Evolutionary conservation across 2,888 invertebrate genomes (phyloP).

Genomic region (Drosophila longiperda): DNA sequence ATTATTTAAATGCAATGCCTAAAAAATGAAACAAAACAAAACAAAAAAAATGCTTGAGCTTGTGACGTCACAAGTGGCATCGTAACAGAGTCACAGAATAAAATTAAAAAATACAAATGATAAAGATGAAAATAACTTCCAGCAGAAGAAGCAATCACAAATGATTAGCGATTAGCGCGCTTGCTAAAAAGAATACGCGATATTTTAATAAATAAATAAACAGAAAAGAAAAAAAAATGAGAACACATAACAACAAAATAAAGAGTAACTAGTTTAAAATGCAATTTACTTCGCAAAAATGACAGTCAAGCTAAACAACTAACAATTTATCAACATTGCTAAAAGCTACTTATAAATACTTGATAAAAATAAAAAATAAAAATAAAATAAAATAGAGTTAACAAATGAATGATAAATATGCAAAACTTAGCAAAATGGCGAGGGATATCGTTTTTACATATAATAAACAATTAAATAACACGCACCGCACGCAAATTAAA

Average conservation of each 20-base stretch:
- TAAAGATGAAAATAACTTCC: constrained; percentile 16
- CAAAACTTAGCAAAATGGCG: constrained; percentile 29
- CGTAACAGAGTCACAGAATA: constrained; percentile 37
- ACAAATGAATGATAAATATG: constrained; percentile 14
- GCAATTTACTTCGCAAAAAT: constrained; percentile 18
- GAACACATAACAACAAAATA: not conserved
- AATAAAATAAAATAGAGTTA: not conserved
- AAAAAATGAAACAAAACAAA: not conserved
- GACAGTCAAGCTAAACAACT: constrained; percentile 46
- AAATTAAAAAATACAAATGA: constrained; percentile 30
- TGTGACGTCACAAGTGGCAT: constrained; percentile 37
- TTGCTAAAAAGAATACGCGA: constrained; percentile 38
- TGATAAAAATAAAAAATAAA: constrained; percentile 2
- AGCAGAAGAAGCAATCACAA: constrained; percentile 11
- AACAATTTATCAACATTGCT: constrained; percentile 51
- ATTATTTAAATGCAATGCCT: constrained; percentile 18
- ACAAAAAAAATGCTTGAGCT: constrained; percentile 31
- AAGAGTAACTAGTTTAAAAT: constrained; percentile 25
- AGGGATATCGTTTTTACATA: constrained; percentile 9
- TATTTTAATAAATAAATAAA: constrained; percentile 40
- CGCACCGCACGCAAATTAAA: constrained; percentile 41
- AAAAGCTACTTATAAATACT: constrained; percentile 52
- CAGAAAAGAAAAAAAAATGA: not conserved
- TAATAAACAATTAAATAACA: constrained; percentile 34
- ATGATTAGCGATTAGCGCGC: constrained; percentile 48